Evolutionary conservation across 2,888 invertebrate species (phyloP), one percentile per base, ranked within the genome.

Genomic region (Diloba caeruleocephala): DNA sequence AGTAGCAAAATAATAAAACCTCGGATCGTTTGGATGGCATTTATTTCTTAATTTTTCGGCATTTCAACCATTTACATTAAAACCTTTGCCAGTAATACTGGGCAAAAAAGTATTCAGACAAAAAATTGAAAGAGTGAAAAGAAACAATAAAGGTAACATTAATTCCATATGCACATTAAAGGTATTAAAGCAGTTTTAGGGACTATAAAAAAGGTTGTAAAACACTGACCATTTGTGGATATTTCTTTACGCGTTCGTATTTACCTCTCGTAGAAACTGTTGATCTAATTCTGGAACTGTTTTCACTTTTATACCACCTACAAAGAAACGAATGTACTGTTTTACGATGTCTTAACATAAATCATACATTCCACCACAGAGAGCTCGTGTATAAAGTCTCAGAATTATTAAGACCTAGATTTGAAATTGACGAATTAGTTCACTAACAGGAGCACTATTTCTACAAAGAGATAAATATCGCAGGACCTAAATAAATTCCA

Each of bases 121-220:
- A 52, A 23, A 44, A 37, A 45, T 29, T 33, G 21, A 52, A 52
- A 25, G 15, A 5, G 17, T 57, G 32, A 59, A n/a, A n/a, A n/a
- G n/a, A n/a, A 56, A 63, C 39, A 63, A 51, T 42, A 43, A 41
- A 68, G 39, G 29, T 54, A 13, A 15, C n/a, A n/a, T n/a, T 31
- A 9, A 34, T 38, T 38, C 32, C 14, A 0, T 12, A 25, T 12
- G 19, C 32, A 60, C 26, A 45, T 31, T 23, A 38, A 10, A 49
- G 42, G 38, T 53, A 51, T 68, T 51, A 42, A 61, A 60, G 13
- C 26, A 39, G 46, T 45, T 44, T 43, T 55, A 58, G 19, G 7
- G 21, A 42, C 36, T 10, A 44, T 57, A 61, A 65, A 68, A 56
- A 52, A 50, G n/a, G 46, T 54, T 44, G 38, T 67, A 67, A 63